Evolutionary conservation across 2,888 invertebrate genomes (phyloP).

Genomic region (Drosophila pseudotakahashii): DNA sequence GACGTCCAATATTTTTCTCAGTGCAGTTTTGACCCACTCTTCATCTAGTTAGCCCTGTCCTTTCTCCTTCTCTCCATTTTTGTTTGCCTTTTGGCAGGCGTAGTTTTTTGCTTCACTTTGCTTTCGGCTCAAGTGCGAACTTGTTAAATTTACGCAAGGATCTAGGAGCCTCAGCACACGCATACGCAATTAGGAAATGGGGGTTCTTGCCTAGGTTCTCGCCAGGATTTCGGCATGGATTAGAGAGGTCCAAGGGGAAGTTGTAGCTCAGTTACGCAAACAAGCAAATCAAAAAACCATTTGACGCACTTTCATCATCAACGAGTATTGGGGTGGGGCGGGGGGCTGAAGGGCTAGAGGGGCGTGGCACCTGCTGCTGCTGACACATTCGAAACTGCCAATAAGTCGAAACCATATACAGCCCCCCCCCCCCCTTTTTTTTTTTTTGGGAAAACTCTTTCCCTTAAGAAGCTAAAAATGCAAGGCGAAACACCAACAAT

Average conservation of each 20-base stretch:
- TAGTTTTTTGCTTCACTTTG: conserved; percentile 62
- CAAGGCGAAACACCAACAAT: conserved; percentile 40
- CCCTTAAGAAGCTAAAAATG: conserved; percentile 17
- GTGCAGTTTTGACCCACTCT: conserved; percentile 14
- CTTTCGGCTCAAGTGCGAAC: conserved; percentile 71
- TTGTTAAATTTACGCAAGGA: conserved; percentile 77
- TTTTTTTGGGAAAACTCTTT: conserved; percentile 1
- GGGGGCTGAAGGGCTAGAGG: not conserved
- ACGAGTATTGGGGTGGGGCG: conserved; percentile 21
- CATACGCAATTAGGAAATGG: conserved; percentile 70
- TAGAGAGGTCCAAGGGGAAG: conserved; percentile 7
- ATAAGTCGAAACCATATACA: conserved; percentile 63
- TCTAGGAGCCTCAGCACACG: conserved; percentile 63
- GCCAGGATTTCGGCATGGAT: not conserved
- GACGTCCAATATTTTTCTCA: not conserved
- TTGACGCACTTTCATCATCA: conserved; percentile 79
- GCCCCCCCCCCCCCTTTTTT: not conserved
- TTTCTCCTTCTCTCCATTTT: not conserved
- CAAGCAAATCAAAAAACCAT: conserved; percentile 79
- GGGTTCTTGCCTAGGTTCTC: not conserved
- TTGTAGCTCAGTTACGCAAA: conserved; percentile 69
- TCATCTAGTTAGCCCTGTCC: conserved; percentile 24
- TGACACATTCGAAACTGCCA: conserved; percentile 76
- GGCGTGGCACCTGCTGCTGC: conserved; percentile 72
- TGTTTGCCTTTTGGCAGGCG: conserved; percentile 45